A percentile compares a stretch with the other conserved stretches of the same genome.
Evolutionary conservation across 2,113 vertebrate genomes (phyloP).

Genomic region (Tachuris rubrigastra): DNA sequence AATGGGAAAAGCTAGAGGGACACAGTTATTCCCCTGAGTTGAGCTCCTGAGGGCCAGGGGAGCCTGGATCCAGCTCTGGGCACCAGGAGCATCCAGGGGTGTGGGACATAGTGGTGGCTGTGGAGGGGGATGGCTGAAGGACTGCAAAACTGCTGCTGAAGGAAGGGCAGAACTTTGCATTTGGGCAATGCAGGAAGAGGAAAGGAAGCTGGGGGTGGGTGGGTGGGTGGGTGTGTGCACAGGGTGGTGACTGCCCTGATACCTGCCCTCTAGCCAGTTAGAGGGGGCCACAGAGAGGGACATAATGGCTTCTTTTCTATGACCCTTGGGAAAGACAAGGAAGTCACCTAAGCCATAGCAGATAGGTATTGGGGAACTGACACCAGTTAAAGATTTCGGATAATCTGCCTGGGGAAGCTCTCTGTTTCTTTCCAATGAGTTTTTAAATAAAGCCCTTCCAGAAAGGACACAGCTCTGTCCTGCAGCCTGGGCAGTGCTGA

Average conservation of each 20-base stretch:
- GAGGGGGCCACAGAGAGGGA: background rate
- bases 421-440: background rate
- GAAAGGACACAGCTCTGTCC: background rate
- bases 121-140: background rate
- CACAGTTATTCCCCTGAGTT: background rate
- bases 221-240: too few species aligned
- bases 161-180: background rate
- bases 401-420: background rate
- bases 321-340: background rate
- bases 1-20: background rate
- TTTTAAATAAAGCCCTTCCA: background rate
- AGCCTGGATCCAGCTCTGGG: background rate
- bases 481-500: background rate
- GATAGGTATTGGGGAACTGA: background rate
- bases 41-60: background rate
- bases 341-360: background rate
- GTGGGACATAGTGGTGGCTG: background rate
- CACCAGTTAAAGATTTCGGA: background rate
- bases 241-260: too few species aligned
- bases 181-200: background rate
- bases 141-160: too few species aligned
- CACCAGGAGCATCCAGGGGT: accelerated
- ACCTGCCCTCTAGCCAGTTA: background rate
- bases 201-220: too few species aligned
- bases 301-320: background rate